phyloP scores from a whole-genome alignment of 2,113 vertebrate species.

The Corythornis madagascariensis region DNA sequence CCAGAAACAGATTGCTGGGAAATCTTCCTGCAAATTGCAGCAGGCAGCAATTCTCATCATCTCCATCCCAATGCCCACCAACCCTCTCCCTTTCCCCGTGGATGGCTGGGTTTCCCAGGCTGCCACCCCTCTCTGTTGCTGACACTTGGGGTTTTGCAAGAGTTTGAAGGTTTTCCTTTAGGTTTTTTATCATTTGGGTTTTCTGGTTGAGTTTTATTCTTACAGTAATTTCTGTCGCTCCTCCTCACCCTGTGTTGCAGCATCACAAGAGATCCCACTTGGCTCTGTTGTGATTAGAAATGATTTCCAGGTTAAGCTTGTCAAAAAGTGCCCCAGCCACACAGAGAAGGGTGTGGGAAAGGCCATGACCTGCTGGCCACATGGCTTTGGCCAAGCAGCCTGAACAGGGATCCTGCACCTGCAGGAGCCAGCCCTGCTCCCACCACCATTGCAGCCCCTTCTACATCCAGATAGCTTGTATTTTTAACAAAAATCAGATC shows the following conservation, averaged over 20 bases:
- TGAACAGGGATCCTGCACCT: neutral
- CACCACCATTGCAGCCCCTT: neutral
- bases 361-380: neutral
- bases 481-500: neutral
- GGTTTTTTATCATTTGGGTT: neutral
- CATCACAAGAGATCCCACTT: neutral
- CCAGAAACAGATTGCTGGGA: neutral
- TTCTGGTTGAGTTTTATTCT: neutral
- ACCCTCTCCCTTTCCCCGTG: neutral
- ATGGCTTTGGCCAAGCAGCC: neutral
- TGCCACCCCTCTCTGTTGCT: neutral
- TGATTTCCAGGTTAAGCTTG: neutral
- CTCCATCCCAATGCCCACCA: accelerated
- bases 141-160: neutral
- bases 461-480: neutral
- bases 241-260: neutral
- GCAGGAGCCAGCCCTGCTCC: neutral
- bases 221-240: neutral
- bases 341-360: neutral
- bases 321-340: accelerated
- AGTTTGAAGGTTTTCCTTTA: neutral
- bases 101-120: neutral
- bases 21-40: neutral
- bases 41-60: neutral
- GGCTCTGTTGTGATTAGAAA: neutral